phyloP scores from a whole-genome alignment of 2,797 vertebrate species.

The Manis pentadactyla region DNA sequence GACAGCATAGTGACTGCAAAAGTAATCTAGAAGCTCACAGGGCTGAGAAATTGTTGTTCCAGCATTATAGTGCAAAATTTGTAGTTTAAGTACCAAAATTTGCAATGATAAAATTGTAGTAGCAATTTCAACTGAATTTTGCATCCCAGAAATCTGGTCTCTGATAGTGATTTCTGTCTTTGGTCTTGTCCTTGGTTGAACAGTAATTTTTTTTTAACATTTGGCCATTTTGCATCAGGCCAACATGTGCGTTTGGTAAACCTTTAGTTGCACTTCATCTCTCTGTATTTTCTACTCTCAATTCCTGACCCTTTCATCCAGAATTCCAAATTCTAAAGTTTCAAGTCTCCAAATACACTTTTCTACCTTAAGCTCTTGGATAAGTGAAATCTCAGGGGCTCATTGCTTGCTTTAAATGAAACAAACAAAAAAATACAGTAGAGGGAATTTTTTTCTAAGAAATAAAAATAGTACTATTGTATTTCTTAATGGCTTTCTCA shows the following conservation, averaged over 20 bases:
- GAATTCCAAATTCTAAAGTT: not conserved
- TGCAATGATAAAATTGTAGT: not conserved
- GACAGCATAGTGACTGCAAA: not conserved
- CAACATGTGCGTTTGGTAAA: not conserved
- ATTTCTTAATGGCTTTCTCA: not conserved
- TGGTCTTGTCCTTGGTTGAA: not conserved
- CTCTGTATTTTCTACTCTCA: not conserved
- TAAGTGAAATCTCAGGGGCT: not conserved
- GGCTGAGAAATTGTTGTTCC: not conserved
- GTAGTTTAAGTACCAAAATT: conserved; percentile 10
- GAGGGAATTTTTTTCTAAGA: not conserved
- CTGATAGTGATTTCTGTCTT: not conserved
- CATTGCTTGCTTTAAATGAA: not conserved
- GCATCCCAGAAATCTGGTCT: not conserved
- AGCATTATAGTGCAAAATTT: not conserved
- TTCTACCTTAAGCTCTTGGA: not conserved
- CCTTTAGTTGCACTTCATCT: not conserved
- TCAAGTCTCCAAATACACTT: not conserved
- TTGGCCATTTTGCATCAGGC: not conserved
- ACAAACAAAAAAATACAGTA: not conserved
- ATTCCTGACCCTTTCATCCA: not conserved
- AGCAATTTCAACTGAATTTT: conserved; percentile 21
- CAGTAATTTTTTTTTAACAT: not conserved
- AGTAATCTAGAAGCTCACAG: not conserved
- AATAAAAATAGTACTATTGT: not conserved